These are phyloP conservation scores for Cyphomyrmex costatus DNA, from an alignment of 1,140 invertebrate genomes.

Conservation along the genomic window DNA sequence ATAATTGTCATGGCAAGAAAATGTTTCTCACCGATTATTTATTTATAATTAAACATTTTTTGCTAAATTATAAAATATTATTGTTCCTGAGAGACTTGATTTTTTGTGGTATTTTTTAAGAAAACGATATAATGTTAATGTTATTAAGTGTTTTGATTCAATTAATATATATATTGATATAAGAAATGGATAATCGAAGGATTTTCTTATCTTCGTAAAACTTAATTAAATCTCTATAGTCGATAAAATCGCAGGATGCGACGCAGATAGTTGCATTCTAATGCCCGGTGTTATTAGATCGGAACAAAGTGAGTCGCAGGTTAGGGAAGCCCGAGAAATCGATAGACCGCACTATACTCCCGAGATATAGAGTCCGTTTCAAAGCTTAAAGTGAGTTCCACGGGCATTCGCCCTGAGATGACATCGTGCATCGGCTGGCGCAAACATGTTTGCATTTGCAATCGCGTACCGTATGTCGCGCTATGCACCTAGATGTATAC, in stretches of 20 bases:
- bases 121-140: not conserved
- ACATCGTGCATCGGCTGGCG: conserved; percentile 64
- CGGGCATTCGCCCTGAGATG: conserved; percentile 73
- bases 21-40: too few species aligned
- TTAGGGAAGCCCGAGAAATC: conserved; percentile 40
- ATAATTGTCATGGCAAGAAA: too few species aligned
- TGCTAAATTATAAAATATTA: too few species aligned
- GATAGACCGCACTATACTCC: conserved; percentile 42
- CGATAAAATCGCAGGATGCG: not conserved
- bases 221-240: conserved; percentile 16
- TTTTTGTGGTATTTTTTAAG: too few species aligned
- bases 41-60: too few species aligned
- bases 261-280: not conserved
- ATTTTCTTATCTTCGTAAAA: not conserved
- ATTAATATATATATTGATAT: conserved; percentile 4
- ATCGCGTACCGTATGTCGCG: conserved; percentile 77
- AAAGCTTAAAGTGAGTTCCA: conserved; percentile 56
- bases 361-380: conserved; percentile 30
- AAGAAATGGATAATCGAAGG: not conserved
- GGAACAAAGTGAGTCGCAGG: conserved; percentile 19
- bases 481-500: conserved; percentile 47
- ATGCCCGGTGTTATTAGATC: conserved; percentile 15
- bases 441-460: conserved; percentile 77
- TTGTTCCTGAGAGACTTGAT: too few species aligned
- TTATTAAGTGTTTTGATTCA: not conserved